Evolutionary conservation across 2,888 invertebrate species (phyloP).

Genomic region (Drosophila picticornis): DNA sequence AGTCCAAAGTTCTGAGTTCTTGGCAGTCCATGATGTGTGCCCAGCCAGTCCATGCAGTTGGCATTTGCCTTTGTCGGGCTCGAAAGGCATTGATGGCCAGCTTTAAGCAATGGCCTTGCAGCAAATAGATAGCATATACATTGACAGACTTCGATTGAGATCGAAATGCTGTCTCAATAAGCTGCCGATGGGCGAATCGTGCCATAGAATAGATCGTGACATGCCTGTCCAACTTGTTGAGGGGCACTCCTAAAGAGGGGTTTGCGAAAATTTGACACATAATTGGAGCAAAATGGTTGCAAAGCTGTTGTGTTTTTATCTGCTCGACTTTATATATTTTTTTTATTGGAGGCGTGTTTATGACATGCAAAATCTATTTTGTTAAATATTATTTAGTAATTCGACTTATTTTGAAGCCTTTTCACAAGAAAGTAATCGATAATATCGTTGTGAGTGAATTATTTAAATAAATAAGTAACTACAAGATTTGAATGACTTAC

Average conservation of each 20-base stretch:
- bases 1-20: neutral
- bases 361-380: neutral
- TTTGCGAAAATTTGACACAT: neutral
- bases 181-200: neutral
- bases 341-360: neutral
- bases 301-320: neutral
- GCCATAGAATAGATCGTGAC: neutral
- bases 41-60: slow-evolving; percentile 8
- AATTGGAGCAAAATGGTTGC: neutral
- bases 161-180: neutral
- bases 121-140: neutral
- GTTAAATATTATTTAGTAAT: neutral
- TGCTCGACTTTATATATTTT: neutral
- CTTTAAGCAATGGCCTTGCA: slow-evolving; percentile 1
- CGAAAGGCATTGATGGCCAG: neutral
- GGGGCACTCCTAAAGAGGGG: neutral
- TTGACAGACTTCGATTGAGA: neutral
- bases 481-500: neutral
- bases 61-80: neutral
- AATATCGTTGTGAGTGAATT: neutral
- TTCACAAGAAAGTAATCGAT: neutral
- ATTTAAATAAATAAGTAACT: neutral
- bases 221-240: neutral
- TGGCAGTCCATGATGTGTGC: neutral
- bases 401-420: neutral